Base-by-base conservation (phyloP, 2,888 invertebrate species). In the Clanis bilineata region DNA sequence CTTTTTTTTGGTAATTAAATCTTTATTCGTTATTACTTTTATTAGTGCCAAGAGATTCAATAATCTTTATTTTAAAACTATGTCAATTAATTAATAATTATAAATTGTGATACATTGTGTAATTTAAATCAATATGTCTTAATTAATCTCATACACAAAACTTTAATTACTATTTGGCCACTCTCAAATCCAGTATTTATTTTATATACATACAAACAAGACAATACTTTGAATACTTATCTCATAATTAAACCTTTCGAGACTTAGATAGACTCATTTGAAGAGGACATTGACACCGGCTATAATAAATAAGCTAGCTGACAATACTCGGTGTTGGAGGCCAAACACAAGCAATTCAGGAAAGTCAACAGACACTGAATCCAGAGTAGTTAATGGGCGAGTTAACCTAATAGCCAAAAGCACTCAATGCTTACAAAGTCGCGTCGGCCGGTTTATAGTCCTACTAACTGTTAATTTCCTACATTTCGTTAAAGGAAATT, bases 361-460 rank as follows among this genome's bases (percentile, higher is more conserved):
- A 79, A 80, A 83, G 82, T 85, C 82, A 83, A 82, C 83, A 85
- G 80, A 74, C 70, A 74, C 73, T 76, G 79, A 85, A 86, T 85
- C 83, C 79, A 82, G 80, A 80, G 74, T 79, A 83, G 78, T 86
- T 87, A 90, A 91, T 90, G 88, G 87, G 78, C 82, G 81, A 88
- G 86, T 88, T 90, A 89, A 88, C 86, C 82, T 91, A 90, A 91
- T 90, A 90, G 91, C 89, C 77, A 78, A 91, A 91, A 91, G 88
- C 91, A 89, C 90, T 91, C 90, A 88, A 90, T 90, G 91, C 90
- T 85, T 86, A 88, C 88, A 86, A 88, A 90, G 86, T 90, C 87
- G 81, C 85, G 78, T 74, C 81, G 85, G 83, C 80, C 85, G 79
- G 83, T 88, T 88, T 90, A 90, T 86, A 84, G 79, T 72, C 70